These are phyloP conservation scores for Drosophila grimshawi DNA, from an alignment of 1,140 invertebrate genomes.

Conservation along the genomic window DNA sequence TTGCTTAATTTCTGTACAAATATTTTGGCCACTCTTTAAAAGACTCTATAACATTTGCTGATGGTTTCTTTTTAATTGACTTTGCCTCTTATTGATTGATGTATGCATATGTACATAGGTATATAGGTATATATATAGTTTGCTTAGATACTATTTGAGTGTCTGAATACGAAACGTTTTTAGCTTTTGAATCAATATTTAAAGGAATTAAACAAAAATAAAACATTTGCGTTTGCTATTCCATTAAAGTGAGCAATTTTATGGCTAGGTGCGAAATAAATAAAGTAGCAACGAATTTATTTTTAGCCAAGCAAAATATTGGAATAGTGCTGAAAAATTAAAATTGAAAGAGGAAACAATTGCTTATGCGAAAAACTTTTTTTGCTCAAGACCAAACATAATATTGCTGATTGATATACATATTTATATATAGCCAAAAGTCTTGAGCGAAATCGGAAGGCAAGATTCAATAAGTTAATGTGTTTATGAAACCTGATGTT, in stretches of 20 bases:
- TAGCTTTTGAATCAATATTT: conserved; percentile 71
- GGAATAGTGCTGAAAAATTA: conserved; percentile 49
- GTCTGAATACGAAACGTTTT: conserved; percentile 60
- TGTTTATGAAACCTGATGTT: background rate
- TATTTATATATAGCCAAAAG: conserved; percentile 27
- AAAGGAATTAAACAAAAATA: conserved; percentile 33
- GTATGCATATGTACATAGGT: conserved; percentile 5
- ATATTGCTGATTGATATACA: conserved; percentile 38
- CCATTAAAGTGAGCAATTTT: conserved; percentile 69
- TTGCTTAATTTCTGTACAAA: conserved; percentile 69
- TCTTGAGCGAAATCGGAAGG: conserved; percentile 1
- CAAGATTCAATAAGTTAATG: background rate
- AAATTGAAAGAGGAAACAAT: conserved; percentile 56
- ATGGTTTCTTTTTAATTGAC: conserved; percentile 56
- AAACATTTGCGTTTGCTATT: conserved; percentile 32
- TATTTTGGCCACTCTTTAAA: conserved; percentile 39
- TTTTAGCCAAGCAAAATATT: conserved; percentile 42
- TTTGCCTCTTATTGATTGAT: conserved; percentile 40
- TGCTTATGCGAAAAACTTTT: conserved; percentile 63
- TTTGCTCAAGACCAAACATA: conserved; percentile 39
- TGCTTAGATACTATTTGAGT: conserved; percentile 47
- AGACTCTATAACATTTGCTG: conserved; percentile 21
- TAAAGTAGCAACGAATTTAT: conserved; percentile 53
- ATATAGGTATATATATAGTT: conserved; percentile 17
- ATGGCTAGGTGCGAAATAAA: conserved; percentile 76